A percentile compares a stretch with the other conserved stretches of the same genome.
These are phyloP conservation scores for Leptopilina clavipes DNA, from an alignment of 1,140 invertebrate species.

Conservation along the genomic window DNA sequence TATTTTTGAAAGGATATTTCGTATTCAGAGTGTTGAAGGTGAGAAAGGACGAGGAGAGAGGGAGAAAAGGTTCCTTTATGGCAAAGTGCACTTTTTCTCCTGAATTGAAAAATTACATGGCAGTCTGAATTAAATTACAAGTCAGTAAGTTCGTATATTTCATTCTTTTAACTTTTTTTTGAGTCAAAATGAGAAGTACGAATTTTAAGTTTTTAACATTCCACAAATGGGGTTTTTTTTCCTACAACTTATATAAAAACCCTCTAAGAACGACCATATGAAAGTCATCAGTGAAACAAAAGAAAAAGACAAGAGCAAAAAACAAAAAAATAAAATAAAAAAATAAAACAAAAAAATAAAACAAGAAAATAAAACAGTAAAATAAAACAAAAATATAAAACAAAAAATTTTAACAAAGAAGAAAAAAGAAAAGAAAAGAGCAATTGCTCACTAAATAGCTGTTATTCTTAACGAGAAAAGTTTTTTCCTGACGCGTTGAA, in stretches of 20 bases:
- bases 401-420: no score
- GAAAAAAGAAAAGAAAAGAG: constrained; percentile 9
- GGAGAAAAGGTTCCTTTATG: not conserved
- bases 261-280: not conserved
- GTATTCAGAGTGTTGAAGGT: not conserved
- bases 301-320: not conserved
- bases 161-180: not conserved
- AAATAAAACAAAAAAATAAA: not conserved
- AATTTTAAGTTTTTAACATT: constrained; percentile 12
- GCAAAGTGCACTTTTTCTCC: not conserved
- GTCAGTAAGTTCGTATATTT: not conserved
- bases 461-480: constrained; percentile 17
- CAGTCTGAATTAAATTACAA: constrained; percentile 8
- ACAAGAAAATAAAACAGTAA: not conserved
- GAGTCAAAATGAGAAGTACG: not conserved
- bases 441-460: constrained; percentile 8
- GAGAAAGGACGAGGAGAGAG: not conserved
- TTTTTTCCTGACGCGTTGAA: not conserved
- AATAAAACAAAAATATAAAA: no score
- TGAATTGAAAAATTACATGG: constrained; percentile 7
- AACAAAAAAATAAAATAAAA: no score
- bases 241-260: not conserved
- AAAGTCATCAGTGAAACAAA: not conserved
- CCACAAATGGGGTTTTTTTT: not conserved
- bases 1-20: not conserved